Conservation (phyloP, 2,888 invertebrate species). For the Alsophila aescularia region DNA sequence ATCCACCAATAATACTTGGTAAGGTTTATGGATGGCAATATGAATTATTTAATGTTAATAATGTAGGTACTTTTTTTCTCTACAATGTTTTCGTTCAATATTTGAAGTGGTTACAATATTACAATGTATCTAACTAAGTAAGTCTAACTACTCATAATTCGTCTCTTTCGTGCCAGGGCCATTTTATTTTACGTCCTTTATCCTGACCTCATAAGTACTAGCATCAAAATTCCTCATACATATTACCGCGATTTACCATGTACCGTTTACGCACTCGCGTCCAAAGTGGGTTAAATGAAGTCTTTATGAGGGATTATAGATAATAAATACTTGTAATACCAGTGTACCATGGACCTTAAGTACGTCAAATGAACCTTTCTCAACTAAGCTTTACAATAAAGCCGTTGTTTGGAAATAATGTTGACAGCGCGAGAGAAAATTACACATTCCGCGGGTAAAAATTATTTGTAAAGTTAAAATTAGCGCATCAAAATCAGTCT, state of each 20-base stretch:
- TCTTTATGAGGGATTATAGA: constrained; percentile 52
- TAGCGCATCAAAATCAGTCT: too few relatives aligned
- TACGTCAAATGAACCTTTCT: constrained; percentile 28
- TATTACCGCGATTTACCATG: constrained; percentile 14
- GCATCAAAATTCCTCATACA: constrained; percentile 15
- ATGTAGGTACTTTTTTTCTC: too few relatives aligned
- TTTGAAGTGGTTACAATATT: too few relatives aligned
- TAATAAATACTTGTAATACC: constrained; percentile 52
- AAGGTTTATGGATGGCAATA: too few relatives aligned
- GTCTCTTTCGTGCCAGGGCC: not conserved
- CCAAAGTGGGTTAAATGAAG: constrained; percentile 53
- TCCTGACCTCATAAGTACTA: constrained; percentile 6
- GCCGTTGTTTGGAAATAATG: not conserved
- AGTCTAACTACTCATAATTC: not conserved
- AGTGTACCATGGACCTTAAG: constrained; percentile 27
- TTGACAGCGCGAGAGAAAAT: not conserved
- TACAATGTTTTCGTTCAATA: too few relatives aligned
- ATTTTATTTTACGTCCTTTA: not conserved
- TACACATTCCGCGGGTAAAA: too few relatives aligned
- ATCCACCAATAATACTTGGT: too few relatives aligned
- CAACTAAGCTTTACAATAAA: constrained; percentile 16
- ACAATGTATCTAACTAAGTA: too few relatives aligned
- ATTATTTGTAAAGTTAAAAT: too few relatives aligned
- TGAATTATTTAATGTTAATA: too few relatives aligned
- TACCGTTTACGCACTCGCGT: constrained; percentile 20